These are phyloP conservation scores for Thereva nobilitata DNA, from an alignment of 2,888 invertebrate genomes.

Conservation along the genomic window DNA sequence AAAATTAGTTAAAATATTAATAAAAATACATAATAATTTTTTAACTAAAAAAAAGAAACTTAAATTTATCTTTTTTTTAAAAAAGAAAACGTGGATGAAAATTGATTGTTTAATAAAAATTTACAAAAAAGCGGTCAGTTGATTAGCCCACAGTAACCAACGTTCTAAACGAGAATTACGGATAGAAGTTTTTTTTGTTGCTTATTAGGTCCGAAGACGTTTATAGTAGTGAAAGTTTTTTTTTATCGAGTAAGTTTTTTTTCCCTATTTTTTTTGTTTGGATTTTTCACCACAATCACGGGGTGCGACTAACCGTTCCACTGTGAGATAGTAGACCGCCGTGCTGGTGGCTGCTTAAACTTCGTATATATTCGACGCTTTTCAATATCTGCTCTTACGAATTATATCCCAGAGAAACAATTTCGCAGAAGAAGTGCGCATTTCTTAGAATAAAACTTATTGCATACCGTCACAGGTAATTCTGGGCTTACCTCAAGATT, in stretches of 20 bases:
- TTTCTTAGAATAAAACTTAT: no score
- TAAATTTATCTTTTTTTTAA: background rate
- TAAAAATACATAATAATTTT: constrained; percentile 2
- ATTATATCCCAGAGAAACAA: constrained; percentile 3
- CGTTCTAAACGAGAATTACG: constrained; percentile 18
- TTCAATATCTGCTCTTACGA: background rate
- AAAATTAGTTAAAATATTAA: background rate
- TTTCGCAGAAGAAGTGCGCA: no score
- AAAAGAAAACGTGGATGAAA: background rate
- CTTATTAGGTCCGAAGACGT: constrained; percentile 13
- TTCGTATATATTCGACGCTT: background rate
- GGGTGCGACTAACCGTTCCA: constrained; percentile 28
- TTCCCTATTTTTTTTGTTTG: constrained; percentile 5
- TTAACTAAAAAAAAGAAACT: constrained; percentile 5
- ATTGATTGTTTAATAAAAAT: background rate
- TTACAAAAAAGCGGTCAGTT: constrained; percentile 24
- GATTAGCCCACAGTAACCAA: constrained; percentile 19
- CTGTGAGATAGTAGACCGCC: constrained; percentile 25
- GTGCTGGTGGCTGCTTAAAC: background rate
- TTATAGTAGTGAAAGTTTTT: constrained; percentile 11
- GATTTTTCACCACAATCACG: constrained; percentile 29
- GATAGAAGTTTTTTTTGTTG: constrained; percentile 14
- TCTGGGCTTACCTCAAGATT: no score
- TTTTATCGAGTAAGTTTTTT: constrained; percentile 10
- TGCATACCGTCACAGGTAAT: no score